Evolutionary conservation across 2,888 invertebrate species (phyloP).

Genomic region (Hybos culiciformis): DNA sequence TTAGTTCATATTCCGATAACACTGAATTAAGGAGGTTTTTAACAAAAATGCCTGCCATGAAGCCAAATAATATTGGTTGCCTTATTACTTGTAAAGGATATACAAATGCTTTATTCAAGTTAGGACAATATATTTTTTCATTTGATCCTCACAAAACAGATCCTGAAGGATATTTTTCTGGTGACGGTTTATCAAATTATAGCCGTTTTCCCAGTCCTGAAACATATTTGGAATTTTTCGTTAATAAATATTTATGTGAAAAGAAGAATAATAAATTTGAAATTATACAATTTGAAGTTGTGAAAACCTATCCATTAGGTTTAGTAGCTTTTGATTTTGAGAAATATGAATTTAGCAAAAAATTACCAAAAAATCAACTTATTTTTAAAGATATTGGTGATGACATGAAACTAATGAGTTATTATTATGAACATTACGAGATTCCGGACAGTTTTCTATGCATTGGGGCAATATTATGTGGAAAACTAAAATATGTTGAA

Average conservation of each 20-base stretch:
- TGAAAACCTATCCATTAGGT: not conserved
- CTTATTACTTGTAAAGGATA: constrained; percentile 29
- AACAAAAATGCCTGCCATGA: constrained; percentile 9
- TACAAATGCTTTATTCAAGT: constrained; percentile 35
- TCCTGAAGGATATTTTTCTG: constrained; percentile 26
- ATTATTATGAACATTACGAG: not conserved
- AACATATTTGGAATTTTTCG: constrained; percentile 22
- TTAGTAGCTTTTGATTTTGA: not conserved
- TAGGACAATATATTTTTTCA: constrained; percentile 30
- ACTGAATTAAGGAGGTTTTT: constrained; percentile 11
- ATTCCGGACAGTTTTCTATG: constrained; percentile 9
- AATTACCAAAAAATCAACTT: constrained; percentile 9
- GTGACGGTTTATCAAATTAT: constrained; percentile 31
- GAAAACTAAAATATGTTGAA: constrained; percentile 13
- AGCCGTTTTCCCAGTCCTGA: constrained; percentile 26
- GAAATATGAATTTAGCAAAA: constrained; percentile 4
- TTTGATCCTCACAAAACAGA: constrained; percentile 38
- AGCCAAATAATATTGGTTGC: constrained; percentile 19
- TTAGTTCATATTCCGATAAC: not conserved
- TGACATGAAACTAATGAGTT: constrained; percentile 9
- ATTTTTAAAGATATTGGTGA: constrained; percentile 9
- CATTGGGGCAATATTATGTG: constrained; percentile 15
- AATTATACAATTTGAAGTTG: constrained; percentile 3
- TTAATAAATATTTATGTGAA: constrained; percentile 22
- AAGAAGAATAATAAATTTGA: constrained; percentile 11